Evolutionary conservation across 2,888 invertebrate species (phyloP).

Genomic region (Cetonia aurata): DNA sequence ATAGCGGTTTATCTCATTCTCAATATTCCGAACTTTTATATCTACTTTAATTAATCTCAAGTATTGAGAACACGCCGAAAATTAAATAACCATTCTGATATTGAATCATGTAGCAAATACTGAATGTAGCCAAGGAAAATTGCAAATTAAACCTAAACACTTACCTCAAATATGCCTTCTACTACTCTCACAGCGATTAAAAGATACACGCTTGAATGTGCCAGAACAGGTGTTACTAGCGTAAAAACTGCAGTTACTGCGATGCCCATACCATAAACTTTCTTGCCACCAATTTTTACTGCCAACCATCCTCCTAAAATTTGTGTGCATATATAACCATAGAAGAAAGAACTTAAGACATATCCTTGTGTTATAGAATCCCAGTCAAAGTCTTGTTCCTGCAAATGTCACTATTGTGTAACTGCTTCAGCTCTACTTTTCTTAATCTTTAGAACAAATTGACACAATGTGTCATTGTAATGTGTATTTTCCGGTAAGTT

Average conservation of each 20-base stretch:
- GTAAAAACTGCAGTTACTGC: slow-evolving; percentile 84
- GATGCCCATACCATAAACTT: slow-evolving; percentile 83
- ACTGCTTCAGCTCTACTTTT: too few relatives aligned
- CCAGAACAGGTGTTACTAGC: slow-evolving; percentile 83
- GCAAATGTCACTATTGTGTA: not conserved
- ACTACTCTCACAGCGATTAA: slow-evolving; percentile 76
- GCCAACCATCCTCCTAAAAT: slow-evolving; percentile 88
- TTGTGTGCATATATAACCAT: slow-evolving; percentile 89
- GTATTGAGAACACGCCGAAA: too few relatives aligned
- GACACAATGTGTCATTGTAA: too few relatives aligned
- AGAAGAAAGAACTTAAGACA: slow-evolving; percentile 89
- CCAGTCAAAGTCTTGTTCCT: slow-evolving; percentile 87
- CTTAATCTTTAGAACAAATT: too few relatives aligned
- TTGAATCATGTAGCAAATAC: too few relatives aligned
- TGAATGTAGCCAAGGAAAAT: not conserved
- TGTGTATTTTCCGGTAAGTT: too few relatives aligned
- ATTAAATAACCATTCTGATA: too few relatives aligned
- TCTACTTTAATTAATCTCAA: too few relatives aligned
- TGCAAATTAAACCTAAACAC: slow-evolving; percentile 1
- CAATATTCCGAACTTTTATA: too few relatives aligned
- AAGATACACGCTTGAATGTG: slow-evolving; percentile 77
- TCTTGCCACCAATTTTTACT: slow-evolving; percentile 87
- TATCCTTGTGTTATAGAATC: slow-evolving; percentile 81
- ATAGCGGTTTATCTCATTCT: too few relatives aligned
- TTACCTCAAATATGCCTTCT: slow-evolving; percentile 61